Evolutionary conservation across 35 echinoderm and acorn worm species (phyloP).

Genomic region (Hemicentrotus pulcherrimus): DNA sequence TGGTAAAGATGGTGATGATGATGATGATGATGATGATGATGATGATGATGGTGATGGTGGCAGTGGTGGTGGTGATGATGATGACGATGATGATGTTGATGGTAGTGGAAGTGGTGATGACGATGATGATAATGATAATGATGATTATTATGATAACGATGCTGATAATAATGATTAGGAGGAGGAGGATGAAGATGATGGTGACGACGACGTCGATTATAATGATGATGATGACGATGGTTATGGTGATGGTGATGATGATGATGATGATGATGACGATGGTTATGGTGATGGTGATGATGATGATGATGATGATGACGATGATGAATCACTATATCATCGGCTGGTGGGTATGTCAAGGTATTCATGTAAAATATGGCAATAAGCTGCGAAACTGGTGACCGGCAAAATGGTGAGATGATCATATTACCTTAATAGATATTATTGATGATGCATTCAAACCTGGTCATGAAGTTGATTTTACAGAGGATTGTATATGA

Average conservation of each 20-base stretch:
- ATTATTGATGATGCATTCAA: too few species aligned
- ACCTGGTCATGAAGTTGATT: too few species aligned
- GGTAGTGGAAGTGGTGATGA: neutral
- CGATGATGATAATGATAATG: neutral
- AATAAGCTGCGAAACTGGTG: too few species aligned
- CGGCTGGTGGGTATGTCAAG: too few species aligned
- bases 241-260: too few species aligned
- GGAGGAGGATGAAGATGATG: neutral
- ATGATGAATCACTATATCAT: neutral
- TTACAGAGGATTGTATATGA: too few species aligned
- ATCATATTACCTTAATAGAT: too few species aligned
- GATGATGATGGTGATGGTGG: neutral
- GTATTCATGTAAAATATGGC: too few species aligned
- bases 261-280: slow-evolving; percentile 7
- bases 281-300: neutral
- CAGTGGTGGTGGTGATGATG: neutral
- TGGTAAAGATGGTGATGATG: neutral
- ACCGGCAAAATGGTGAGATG: too few species aligned
- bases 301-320: neutral
- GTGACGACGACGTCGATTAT: neutral
- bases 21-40: slow-evolving; percentile 29
- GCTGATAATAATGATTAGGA: neutral
- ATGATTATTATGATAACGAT: neutral
- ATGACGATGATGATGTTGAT: neutral
- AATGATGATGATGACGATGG: neutral